Conservation (phyloP, 2,888 invertebrate genomes). For the Dioctria linearis region DNA sequence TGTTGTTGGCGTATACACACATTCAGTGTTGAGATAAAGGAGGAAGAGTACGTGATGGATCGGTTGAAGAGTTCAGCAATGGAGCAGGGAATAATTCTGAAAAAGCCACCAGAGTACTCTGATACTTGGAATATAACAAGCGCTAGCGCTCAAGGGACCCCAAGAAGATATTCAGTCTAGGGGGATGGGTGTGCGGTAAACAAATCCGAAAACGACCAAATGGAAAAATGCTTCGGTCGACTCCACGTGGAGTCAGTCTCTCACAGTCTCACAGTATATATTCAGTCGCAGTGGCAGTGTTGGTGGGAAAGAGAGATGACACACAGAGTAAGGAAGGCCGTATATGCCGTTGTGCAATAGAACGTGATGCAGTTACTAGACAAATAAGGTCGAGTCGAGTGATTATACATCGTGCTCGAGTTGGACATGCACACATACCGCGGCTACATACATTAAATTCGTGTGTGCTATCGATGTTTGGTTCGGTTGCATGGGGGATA, state of each 20-base stretch:
- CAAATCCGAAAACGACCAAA: conserved; percentile 43
- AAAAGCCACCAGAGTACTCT: conserved; percentile 45
- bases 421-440: conserved; percentile 45
- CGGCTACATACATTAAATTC: conserved; percentile 4
- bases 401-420: conserved; percentile 48
- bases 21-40: conserved; percentile 22
- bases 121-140: conserved; percentile 30
- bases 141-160: not conserved
- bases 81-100: conserved; percentile 45
- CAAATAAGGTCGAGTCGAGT: conserved; percentile 47
- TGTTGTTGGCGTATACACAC: not conserved
- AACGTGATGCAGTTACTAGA: conserved; percentile 9
- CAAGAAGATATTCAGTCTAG: not conserved
- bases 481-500: not conserved
- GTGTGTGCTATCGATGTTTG: conserved; percentile 22
- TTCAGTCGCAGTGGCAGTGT: no score
- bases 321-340: no score
- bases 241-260: conserved; percentile 41
- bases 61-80: conserved; percentile 30
- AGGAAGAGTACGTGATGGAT: conserved; percentile 37
- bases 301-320: not conserved
- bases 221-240: conserved; percentile 26
- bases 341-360: not conserved
- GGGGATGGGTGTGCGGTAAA: not conserved
- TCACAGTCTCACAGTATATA: no score